These are phyloP conservation scores for Cactoblastis cactorum DNA, from an alignment of 2,888 invertebrate genomes.

Conservation along the genomic window DNA sequence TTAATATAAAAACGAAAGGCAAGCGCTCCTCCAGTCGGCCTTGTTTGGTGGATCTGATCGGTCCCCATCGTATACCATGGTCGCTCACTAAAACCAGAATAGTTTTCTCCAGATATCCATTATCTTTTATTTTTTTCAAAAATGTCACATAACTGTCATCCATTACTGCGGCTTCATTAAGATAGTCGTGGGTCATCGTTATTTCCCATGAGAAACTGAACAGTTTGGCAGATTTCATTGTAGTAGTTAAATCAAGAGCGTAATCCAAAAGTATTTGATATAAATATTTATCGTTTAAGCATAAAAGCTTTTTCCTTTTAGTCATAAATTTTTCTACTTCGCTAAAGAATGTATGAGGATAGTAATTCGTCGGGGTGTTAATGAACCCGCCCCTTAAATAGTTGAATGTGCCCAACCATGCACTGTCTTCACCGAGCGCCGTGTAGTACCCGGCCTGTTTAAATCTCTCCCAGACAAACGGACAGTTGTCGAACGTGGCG, in stretches of 20 bases:
- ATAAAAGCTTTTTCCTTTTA: conserved; percentile 80
- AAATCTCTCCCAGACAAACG: conserved; percentile 91
- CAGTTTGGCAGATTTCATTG: conserved; percentile 79
- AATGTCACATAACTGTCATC: conserved; percentile 82
- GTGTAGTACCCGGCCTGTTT: conserved; percentile 86
- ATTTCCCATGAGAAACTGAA: conserved; percentile 93
- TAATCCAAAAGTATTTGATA: conserved; percentile 87
- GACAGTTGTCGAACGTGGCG: conserved; percentile 86
- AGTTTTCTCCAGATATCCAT: conserved; percentile 82
- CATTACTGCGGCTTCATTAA: conserved; percentile 87
- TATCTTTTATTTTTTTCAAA: conserved; percentile 72
- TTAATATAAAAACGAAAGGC: conserved; percentile 86
- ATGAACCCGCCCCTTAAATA: conserved; percentile 88
- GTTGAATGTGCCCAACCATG: conserved; percentile 88
- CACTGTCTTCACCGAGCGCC: conserved; percentile 90
- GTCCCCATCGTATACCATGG: conserved; percentile 94
- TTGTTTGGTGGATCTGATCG: conserved; percentile 89
- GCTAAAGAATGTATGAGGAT: conserved; percentile 85
- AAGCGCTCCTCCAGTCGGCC: conserved; percentile 92
- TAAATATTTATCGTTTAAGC: conserved; percentile 84
- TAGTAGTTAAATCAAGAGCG: conserved; percentile 80
- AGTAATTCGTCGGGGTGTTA: conserved; percentile 91
- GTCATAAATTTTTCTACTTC: conserved; percentile 84
- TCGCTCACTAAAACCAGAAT: conserved; percentile 89
- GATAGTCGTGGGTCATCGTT: conserved; percentile 89